These are phyloP conservation scores for Macaria notata DNA, from an alignment of 2,888 invertebrate species.

Conservation along the genomic window DNA sequence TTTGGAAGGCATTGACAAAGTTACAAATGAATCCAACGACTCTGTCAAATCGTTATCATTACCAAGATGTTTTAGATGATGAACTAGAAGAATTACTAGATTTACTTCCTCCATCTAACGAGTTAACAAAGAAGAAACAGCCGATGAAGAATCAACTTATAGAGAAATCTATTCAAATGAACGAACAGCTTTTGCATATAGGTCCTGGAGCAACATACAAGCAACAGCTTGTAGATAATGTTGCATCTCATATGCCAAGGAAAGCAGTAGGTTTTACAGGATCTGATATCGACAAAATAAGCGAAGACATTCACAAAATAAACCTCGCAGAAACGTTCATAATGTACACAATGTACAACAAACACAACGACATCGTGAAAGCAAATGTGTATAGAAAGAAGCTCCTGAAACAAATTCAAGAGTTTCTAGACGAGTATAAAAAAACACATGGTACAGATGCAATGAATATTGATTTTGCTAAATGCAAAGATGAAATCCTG, in stretches of 20 bases:
- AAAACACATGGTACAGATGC: conserved; percentile 39
- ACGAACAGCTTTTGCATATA: conserved; percentile 39
- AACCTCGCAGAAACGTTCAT: conserved; percentile 56
- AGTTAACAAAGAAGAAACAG: conserved; percentile 44
- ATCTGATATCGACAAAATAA: conserved; percentile 34
- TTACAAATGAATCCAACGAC: conserved; percentile 50
- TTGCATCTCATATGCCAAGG: conserved; percentile 42
- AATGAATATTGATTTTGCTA: conserved; percentile 38
- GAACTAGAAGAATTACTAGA: conserved; percentile 58
- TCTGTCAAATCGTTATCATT: conserved; percentile 49
- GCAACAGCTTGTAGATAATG: conserved; percentile 49
- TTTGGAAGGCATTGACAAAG: conserved; percentile 56
- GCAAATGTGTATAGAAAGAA: conserved; percentile 52
- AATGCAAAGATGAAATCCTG: conserved; percentile 47
- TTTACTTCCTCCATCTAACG: conserved; percentile 49
- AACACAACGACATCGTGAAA: conserved; percentile 48
- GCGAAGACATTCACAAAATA: conserved; percentile 49
- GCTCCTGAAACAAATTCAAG: conserved; percentile 44
- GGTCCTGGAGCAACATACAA: conserved; percentile 45
- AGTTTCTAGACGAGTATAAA: conserved; percentile 48
- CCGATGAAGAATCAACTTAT: conserved; percentile 52
- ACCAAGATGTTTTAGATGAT: conserved; percentile 57
- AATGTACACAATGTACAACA: conserved; percentile 46
- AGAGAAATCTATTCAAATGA: conserved; percentile 48
- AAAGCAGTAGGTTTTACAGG: conserved; percentile 22